Conservation (phyloP, 2,113 vertebrate genomes). For the Urocitellus parryii region DNA sequence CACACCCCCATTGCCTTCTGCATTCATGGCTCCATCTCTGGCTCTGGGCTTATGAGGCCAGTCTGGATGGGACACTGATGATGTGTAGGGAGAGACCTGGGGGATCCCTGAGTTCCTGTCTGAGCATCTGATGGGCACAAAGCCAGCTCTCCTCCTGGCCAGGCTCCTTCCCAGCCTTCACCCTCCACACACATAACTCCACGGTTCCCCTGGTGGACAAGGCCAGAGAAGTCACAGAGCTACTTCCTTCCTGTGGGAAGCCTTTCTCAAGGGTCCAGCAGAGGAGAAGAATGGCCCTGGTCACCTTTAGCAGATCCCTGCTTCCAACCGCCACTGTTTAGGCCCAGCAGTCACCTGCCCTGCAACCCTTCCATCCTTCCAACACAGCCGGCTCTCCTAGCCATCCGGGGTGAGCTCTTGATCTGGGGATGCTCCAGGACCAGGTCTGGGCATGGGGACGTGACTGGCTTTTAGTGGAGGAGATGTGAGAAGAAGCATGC, state of each 20-base stretch:
- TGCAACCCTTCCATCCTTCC: neutral
- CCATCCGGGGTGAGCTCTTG: too few relatives aligned
- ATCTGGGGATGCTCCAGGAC: too few relatives aligned
- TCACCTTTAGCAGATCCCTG: neutral
- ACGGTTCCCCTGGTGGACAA: accelerated
- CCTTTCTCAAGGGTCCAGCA: too few relatives aligned
- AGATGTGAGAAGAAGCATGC: too few relatives aligned
- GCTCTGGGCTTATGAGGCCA: neutral
- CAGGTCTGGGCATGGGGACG: too few relatives aligned
- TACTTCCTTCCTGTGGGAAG: neutral
- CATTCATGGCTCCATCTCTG: neutral
- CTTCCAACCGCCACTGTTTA: accelerated
- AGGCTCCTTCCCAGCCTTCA: neutral
- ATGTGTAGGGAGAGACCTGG: too few relatives aligned
- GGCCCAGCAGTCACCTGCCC: neutral
- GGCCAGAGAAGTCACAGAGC: neutral
- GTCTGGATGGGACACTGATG: too few relatives aligned
- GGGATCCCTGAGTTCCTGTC: neutral
- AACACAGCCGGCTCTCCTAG: too few relatives aligned
- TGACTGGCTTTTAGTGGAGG: too few relatives aligned
- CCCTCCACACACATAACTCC: neutral
- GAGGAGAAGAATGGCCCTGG: neutral
- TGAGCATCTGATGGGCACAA: too few relatives aligned
- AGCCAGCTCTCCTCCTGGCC: neutral
- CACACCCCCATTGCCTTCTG: too few relatives aligned